Evolutionary conservation across 2,888 invertebrate genomes (phyloP).

Genomic region (Torymus aiolomorphi): DNA sequence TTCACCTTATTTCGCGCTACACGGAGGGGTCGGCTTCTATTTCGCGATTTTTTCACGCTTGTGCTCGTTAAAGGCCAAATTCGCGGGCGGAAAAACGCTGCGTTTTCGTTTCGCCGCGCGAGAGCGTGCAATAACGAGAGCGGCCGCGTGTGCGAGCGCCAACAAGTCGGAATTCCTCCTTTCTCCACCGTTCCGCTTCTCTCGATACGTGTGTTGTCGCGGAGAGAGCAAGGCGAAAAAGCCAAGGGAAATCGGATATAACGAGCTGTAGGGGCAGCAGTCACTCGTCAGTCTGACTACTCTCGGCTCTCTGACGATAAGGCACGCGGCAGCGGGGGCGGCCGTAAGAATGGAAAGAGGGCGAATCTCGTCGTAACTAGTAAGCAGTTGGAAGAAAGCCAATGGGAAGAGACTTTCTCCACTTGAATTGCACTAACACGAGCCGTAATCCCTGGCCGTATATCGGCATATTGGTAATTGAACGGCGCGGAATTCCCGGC

Average conservation of each 20-base stretch:
- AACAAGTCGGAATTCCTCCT: constrained; percentile 24
- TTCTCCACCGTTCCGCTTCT: not conserved
- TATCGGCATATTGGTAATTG: constrained; percentile 53
- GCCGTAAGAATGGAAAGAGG: constrained; percentile 43
- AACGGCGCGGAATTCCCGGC: constrained; percentile 28
- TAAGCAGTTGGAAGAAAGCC: constrained; percentile 35
- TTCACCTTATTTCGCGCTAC: constrained; percentile 17
- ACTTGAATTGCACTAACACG: constrained; percentile 20
- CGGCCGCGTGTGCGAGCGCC: not conserved
- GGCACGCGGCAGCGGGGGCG: constrained; percentile 1
- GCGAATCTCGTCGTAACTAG: constrained; percentile 11
- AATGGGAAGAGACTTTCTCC: constrained; percentile 27
- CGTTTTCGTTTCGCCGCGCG: constrained; percentile 4
- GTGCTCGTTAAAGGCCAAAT: constrained; percentile 29
- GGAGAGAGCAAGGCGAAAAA: not conserved
- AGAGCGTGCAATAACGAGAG: not conserved
- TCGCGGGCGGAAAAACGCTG: constrained; percentile 30
- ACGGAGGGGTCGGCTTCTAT: not conserved
- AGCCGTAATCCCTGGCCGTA: constrained; percentile 11
- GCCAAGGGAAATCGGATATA: constrained; percentile 22
- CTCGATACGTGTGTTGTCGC: not conserved
- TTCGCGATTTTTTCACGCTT: constrained; percentile 24
- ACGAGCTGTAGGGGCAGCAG: constrained; percentile 8
- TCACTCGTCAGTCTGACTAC: not conserved
- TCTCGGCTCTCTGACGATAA: constrained; percentile 17